Evolutionary conservation across 1,140 invertebrate genomes (phyloP).

Genomic region (Paraescarpia echinospica): DNA sequence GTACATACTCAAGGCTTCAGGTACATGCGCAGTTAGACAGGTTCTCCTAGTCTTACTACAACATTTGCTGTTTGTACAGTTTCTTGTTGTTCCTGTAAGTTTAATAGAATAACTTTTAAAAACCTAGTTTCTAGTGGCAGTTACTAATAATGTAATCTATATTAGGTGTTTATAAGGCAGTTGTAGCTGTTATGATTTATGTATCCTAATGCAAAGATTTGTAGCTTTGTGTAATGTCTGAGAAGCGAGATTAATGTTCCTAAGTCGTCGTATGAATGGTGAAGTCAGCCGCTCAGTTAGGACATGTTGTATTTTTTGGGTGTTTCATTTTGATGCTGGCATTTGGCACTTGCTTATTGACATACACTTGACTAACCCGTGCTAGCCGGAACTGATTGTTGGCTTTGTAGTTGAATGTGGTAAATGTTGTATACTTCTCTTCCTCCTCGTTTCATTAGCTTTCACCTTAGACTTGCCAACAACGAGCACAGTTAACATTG

Average conservation of each 20-base stretch:
- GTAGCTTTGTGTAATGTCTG: background rate
- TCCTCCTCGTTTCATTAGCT: background rate
- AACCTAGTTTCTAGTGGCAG: background rate
- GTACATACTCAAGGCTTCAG: background rate
- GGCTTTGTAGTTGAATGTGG: constrained; percentile 4
- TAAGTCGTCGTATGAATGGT: background rate
- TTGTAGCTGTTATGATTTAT: background rate
- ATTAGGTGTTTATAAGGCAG: background rate
- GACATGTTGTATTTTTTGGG: background rate
- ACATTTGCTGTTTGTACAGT: background rate
- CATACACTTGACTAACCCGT: background rate
- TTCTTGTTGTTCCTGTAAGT: background rate
- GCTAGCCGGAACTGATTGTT: background rate
- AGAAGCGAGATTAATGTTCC: background rate
- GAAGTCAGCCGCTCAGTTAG: background rate
- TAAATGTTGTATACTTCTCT: constrained; percentile 1
- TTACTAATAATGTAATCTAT: background rate
- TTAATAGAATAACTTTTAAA: background rate
- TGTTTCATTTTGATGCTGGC: background rate
- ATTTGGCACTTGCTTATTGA: background rate
- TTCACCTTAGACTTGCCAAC: background rate
- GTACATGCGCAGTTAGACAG: background rate
- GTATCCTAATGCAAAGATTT: background rate
- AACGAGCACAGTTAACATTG: background rate
- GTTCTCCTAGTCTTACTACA: background rate